Base-by-base conservation (phyloP, 2,797 vertebrate species). In the Oreochromis grahami region DNA sequence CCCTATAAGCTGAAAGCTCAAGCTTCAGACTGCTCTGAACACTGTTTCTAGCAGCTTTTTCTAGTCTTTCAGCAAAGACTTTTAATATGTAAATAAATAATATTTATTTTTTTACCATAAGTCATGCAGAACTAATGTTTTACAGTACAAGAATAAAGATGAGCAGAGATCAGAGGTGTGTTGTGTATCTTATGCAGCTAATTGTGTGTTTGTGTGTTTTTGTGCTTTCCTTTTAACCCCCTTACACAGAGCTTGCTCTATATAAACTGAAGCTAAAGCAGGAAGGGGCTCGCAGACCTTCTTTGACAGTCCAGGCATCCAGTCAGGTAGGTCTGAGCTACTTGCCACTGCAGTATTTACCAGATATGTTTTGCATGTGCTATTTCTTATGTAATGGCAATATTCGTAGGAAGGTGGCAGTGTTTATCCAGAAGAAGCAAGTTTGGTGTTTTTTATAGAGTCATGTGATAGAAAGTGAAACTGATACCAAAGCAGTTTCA, bases 231-330 rank as follows among this genome's bases (percentile, higher is more conserved):
- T 68, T 68, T 41, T 70, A 8, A 0, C 65, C 41, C 76, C 43
- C 6, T 84, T 77, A 4, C 89, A 72, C 93, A 99, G 98, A 97
- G 82, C 86, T 97, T 34, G 96, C 97, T 0, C 94, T 97, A 41
- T 97, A 97, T 89, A 97, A 97, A 87, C 88, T 95, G 36, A 97
- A 97, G 78, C 90, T 96, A 92, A 97, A 97, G 87, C 90, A 97
- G 91, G 95, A 98, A 97, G 97, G 95, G 78, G 87, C 89, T 81
- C 97, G 97, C 93, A 97, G 96, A 84, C 89, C 96, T 2, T 92
- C 96, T 56, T 93, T 95, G 8, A 45, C 90, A 77, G 92, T 77
- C 76, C 95, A 95, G 48, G 68, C 88, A 0, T 78, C 90, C 79
- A 94, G 87, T 95, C 97, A 97, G 96, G 96, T 96, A 95, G 83